Evolutionary conservation across 2,113 vertebrate species (phyloP).

Genomic region (Microcebus lehilahytsara): DNA sequence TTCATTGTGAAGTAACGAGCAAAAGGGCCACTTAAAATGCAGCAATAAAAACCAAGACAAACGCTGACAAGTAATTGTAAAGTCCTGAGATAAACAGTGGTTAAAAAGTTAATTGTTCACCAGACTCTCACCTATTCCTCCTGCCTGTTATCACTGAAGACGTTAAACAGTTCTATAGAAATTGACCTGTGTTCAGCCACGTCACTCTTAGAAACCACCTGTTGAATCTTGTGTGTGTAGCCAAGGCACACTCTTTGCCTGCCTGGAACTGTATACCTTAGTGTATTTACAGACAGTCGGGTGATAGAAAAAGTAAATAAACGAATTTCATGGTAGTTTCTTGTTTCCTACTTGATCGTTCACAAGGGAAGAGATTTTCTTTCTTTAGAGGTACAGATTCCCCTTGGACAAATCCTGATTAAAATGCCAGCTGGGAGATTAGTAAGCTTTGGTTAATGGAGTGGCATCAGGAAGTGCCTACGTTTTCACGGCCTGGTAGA

Average conservation of each 20-base stretch:
- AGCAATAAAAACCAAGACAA: background rate
- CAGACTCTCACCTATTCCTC: conserved; percentile 35
- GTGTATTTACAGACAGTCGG: conserved; percentile 41
- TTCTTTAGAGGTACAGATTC: background rate
- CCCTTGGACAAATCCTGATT: background rate
- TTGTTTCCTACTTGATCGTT: conserved; percentile 58
- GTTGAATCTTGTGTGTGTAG: background rate
- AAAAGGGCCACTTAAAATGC: background rate
- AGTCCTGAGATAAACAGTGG: conserved; percentile 47
- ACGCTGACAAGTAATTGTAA: background rate
- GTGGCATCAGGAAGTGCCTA: background rate
- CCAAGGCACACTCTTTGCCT: background rate
- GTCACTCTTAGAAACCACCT: conserved; percentile 45
- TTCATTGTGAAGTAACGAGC: background rate
- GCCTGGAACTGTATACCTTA: background rate
- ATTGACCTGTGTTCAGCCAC: background rate
- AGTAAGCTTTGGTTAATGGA: background rate
- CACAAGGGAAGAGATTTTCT: background rate
- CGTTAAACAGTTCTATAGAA: conserved; percentile 45
- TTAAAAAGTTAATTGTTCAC: conserved; percentile 50
- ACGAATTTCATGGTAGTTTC: conserved; percentile 19
- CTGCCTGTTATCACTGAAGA: conserved; percentile 42
- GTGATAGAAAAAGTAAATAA: conserved; percentile 49
- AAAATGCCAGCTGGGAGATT: background rate
- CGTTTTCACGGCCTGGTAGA: background rate